Conservation (phyloP, 2,888 invertebrate species). For the Maniola hyperantus region DNA sequence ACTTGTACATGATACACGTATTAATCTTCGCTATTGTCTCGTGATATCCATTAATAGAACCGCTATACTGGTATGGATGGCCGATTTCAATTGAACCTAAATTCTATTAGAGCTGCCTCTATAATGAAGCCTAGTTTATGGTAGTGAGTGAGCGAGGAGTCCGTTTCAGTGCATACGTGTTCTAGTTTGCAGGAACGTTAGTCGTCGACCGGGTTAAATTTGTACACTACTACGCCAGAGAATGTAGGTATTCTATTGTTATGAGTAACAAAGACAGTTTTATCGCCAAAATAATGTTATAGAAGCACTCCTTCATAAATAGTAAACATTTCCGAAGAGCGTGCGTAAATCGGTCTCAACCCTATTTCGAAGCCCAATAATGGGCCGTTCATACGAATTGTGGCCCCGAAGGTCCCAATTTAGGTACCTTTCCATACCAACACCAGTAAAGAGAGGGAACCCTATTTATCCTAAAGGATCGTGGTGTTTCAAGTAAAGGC, state of each 20-base stretch:
- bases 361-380: constrained; percentile 23
- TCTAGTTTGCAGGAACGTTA: constrained; percentile 7
- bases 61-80: constrained; percentile 4
- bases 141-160: background rate
- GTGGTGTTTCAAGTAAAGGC: constrained; percentile 9
- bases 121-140: constrained; percentile 19
- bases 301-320: constrained; percentile 18
- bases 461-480: constrained; percentile 14
- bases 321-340: constrained; percentile 15
- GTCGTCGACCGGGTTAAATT: constrained; percentile 10
- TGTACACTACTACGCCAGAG: background rate
- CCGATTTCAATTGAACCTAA: constrained; percentile 15
- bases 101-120: constrained; percentile 14
- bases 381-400: constrained; percentile 22
- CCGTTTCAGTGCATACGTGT: constrained; percentile 1
- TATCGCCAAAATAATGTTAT: background rate
- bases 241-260: background rate
- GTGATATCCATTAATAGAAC: background rate
- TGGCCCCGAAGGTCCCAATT: constrained; percentile 21
- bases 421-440: constrained; percentile 18
- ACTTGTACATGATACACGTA: constrained; percentile 2
- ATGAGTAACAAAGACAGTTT: constrained; percentile 13
- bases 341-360: constrained; percentile 22
- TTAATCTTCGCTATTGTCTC: constrained; percentile 14
- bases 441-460: constrained; percentile 8